phyloP scores from a whole-genome alignment of 2,113 vertebrate genomes.

The Ictidomys tridecemlineatus region DNA sequence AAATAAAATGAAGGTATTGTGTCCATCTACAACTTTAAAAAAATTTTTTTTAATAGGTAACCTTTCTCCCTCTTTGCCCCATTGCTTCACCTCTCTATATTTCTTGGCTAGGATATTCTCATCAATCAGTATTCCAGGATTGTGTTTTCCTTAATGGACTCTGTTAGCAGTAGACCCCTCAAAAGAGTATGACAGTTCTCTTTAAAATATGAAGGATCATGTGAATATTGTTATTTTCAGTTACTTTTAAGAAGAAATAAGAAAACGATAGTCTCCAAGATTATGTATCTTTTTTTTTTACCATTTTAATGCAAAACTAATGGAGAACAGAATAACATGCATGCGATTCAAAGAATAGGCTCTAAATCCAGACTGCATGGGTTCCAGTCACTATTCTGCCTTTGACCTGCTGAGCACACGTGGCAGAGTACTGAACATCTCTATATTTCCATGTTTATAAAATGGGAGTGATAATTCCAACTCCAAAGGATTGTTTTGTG shows the following conservation, averaged over 20 bases:
- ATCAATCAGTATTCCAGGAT: slow-evolving; percentile 27
- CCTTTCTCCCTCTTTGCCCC: neutral
- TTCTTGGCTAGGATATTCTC: neutral
- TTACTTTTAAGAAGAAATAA: slow-evolving; percentile 65
- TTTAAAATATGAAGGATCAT: slow-evolving; percentile 39
- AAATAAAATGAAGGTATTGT: too few species aligned
- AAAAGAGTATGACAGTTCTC: slow-evolving; percentile 9
- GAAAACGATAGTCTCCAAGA: neutral
- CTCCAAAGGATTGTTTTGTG: neutral
- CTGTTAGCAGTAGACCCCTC: neutral
- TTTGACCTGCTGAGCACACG: neutral
- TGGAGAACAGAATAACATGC: neutral
- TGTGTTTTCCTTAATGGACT: slow-evolving; percentile 30
- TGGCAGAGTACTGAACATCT: neutral
- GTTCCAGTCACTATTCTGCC: slow-evolving; percentile 45
- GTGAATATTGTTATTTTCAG: slow-evolving; percentile 33
- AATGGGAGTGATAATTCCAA: neutral
- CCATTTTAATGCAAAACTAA: neutral
- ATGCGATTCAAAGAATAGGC: slow-evolving; percentile 3
- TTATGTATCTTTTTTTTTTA: neutral
- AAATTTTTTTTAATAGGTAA: neutral
- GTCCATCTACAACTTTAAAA: too few species aligned
- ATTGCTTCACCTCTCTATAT: neutral
- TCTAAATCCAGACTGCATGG: neutral
- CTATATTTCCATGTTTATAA: slow-evolving; percentile 39